These are phyloP conservation scores for Zapus hudsonius DNA, from an alignment of 2,113 vertebrate species.

Conservation along the genomic window DNA sequence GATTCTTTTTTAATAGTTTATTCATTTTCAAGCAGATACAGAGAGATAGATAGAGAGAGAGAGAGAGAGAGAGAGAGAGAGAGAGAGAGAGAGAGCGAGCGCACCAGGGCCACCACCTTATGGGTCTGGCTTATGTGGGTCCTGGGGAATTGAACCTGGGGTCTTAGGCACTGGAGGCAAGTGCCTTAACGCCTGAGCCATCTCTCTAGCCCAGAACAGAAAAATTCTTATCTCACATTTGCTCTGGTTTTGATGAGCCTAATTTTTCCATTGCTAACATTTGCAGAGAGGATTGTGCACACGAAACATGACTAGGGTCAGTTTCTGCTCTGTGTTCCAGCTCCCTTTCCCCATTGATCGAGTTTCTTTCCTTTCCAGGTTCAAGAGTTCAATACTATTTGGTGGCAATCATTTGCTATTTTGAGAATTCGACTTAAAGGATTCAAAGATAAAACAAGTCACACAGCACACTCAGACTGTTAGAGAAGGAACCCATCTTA, in stretches of 20 bases:
- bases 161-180: too few species aligned
- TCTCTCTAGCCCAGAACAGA: too few species aligned
- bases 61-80: too few species aligned
- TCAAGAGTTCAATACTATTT: conserved; percentile 49
- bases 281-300: not conserved
- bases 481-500: not conserved
- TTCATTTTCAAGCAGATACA: too few species aligned
- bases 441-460: conserved; percentile 54
- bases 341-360: not conserved
- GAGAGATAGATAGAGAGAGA: too few species aligned
- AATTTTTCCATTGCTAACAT: conserved; percentile 20
- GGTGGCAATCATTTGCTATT: conserved; percentile 32
- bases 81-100: too few species aligned
- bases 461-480: not conserved
- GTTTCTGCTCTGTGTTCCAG: not conserved
- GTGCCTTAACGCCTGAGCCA: too few species aligned
- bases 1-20: too few species aligned
- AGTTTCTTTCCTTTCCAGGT: not conserved
- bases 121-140: too few species aligned
- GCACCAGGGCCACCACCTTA: too few species aligned
- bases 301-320: not conserved
- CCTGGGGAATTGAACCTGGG: too few species aligned
- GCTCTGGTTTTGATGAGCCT: not conserved
- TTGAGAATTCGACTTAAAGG: conserved; percentile 7
- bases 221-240: not conserved